These are phyloP conservation scores for Anorthoa munda DNA, from an alignment of 2,888 invertebrate genomes.

Conservation along the genomic window DNA sequence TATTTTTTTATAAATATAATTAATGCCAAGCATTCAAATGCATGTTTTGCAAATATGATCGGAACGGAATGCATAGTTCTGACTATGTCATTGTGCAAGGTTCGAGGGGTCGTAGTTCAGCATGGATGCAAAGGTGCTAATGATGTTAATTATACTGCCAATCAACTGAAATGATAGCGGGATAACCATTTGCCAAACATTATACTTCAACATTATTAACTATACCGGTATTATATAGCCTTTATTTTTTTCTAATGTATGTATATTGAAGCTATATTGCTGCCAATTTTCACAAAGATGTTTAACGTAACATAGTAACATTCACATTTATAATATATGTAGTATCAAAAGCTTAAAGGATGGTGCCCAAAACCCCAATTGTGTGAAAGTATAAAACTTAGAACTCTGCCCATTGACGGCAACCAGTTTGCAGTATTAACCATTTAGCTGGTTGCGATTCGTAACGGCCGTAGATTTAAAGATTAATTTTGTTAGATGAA, in stretches of 20 bases:
- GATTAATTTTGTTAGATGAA: too few relatives aligned
- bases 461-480: too few relatives aligned
- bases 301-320: too few relatives aligned
- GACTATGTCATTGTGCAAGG: neutral
- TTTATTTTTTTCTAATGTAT: too few relatives aligned
- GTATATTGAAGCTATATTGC: too few relatives aligned
- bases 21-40: neutral
- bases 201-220: neutral
- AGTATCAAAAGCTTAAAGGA: neutral
- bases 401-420: neutral
- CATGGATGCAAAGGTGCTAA: neutral
- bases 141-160: neutral
- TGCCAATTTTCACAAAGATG: too few relatives aligned
- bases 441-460: neutral
- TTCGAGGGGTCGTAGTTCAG: neutral
- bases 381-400: neutral
- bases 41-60: neutral
- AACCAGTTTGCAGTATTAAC: too few relatives aligned
- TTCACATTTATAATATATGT: too few relatives aligned
- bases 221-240: neutral
- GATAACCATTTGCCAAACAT: constrained; percentile 1
- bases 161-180: neutral
- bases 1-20: neutral
- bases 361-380: too few relatives aligned
- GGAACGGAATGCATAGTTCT: neutral